Base-by-base conservation (phyloP, 2,888 invertebrate species). In the Labia minor region DNA sequence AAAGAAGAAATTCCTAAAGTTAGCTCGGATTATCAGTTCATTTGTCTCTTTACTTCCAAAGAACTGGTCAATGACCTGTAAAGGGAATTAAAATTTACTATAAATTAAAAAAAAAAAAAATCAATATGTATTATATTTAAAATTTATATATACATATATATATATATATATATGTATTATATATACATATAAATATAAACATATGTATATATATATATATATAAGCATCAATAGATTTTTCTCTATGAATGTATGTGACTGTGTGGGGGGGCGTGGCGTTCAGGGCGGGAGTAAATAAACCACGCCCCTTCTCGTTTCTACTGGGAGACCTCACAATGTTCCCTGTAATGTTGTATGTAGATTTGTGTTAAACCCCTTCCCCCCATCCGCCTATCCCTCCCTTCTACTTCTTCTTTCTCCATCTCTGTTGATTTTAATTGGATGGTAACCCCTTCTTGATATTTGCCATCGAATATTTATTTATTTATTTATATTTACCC, bases 391-490 rank as follows among this genome's bases (percentile, higher is more conserved):
- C 3, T 26, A 26, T 6, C 26, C 3, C 26, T 49, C 49, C 49
- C 16, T 14, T 49, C 33, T 33, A n/a, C n/a, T n/a, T n/a, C n/a
- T n/a, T n/a, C 49, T 16, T 16, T 49, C n/a, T 49, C 49, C 14
- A 49, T 49, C 2, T 49, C n/a, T n/a, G n/a, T 49, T 49, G n/a
- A 49, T 49, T 49, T 49, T n/a, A 49, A 49, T 49, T 49, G 49
- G 49, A 49, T 49, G 49, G 49, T 8, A 49, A 8, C 49, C 49
- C 49, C 49, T 49, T 14, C 2, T 49, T 14, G 26, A n/a, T n/a
- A n/a, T n/a, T n/a, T n/a, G n/a, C n/a, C n/a, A n/a, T n/a, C n/a
- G n/a, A n/a, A n/a, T n/a, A n/a, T n/a, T n/a, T n/a, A n/a, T n/a
- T n/a, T n/a, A n/a, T n/a, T n/a, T n/a, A n/a, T n/a, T n/a, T n/a